Conservation (phyloP, 2,888 invertebrate genomes). For the Sinelater perroti region DNA sequence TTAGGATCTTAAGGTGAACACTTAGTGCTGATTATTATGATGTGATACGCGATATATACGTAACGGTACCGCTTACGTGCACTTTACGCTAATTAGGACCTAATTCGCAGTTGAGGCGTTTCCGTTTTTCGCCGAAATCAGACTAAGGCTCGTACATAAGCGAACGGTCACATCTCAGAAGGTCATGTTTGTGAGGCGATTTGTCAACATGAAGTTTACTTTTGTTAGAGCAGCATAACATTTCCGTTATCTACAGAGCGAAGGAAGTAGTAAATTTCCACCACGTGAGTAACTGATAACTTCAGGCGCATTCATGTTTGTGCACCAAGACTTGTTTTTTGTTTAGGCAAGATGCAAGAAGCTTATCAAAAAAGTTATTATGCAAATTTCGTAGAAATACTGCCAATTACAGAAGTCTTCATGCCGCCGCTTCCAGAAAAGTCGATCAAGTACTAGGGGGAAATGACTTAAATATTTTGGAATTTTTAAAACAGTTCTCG, state of each 20-base stretch:
- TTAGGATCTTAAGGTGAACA: slow-evolving; percentile 25
- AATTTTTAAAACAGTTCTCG: too few species aligned
- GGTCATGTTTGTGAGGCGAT: neutral
- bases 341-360: too few species aligned
- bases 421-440: too few species aligned
- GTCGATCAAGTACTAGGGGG: too few species aligned
- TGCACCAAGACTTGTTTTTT: too few species aligned
- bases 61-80: slow-evolving; percentile 14
- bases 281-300: slow-evolving; percentile 6
- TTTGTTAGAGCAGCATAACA: neutral
- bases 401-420: too few species aligned
- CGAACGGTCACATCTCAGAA: neutral
- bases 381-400: too few species aligned
- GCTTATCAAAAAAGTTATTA: too few species aligned
- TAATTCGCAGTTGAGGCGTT: slow-evolving; percentile 15
- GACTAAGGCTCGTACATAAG: too few species aligned
- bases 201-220: neutral
- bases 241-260: slow-evolving; percentile 2
- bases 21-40: slow-evolving; percentile 13
- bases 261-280: slow-evolving; percentile 15
- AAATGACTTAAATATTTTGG: too few species aligned
- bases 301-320: too few species aligned
- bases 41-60: neutral
- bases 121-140: neutral
- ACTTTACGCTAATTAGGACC: slow-evolving; percentile 16